Evolutionary conservation across 92 coral and sea anemone genomes (phyloP).

Genomic region (Zoanthus sociatus): DNA sequence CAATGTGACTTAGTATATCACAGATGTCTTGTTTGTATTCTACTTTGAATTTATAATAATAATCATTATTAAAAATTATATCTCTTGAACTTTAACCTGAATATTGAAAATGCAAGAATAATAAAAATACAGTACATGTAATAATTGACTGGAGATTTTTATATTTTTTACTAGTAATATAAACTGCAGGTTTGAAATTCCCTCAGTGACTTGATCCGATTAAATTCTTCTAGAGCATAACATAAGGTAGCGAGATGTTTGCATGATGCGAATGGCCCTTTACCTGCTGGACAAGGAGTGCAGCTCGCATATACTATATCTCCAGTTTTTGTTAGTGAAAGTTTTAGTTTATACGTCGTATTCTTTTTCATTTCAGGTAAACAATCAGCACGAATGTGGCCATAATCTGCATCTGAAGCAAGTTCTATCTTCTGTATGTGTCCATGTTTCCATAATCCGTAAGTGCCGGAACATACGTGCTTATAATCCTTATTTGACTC

Average conservation of each 20-base stretch:
- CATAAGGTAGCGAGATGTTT: constrained; percentile 49
- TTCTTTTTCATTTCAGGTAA: constrained; percentile 50
- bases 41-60: too few relatives aligned
- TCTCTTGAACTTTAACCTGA: too few relatives aligned
- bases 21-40: too few relatives aligned
- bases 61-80: too few relatives aligned
- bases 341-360: constrained; percentile 34
- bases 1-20: too few relatives aligned
- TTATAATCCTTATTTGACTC: constrained; percentile 43
- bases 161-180: too few relatives aligned
- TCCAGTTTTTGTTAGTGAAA: not conserved
- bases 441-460: constrained; percentile 54
- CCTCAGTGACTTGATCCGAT: not conserved
- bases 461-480: constrained; percentile 27
- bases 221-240: constrained; percentile 49
- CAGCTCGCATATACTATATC: constrained; percentile 37
- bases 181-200: constrained; percentile 18
- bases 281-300: constrained; percentile 54
- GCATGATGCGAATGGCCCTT: constrained; percentile 51
- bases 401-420: constrained; percentile 2
- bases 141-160: too few relatives aligned
- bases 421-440: constrained; percentile 52
- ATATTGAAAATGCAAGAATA: too few relatives aligned
- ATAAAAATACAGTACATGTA: too few relatives aligned
- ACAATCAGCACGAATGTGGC: constrained; percentile 40